Evolutionary conservation across 1,140 invertebrate genomes (phyloP).

Genomic region (Heliconius hermathena): DNA sequence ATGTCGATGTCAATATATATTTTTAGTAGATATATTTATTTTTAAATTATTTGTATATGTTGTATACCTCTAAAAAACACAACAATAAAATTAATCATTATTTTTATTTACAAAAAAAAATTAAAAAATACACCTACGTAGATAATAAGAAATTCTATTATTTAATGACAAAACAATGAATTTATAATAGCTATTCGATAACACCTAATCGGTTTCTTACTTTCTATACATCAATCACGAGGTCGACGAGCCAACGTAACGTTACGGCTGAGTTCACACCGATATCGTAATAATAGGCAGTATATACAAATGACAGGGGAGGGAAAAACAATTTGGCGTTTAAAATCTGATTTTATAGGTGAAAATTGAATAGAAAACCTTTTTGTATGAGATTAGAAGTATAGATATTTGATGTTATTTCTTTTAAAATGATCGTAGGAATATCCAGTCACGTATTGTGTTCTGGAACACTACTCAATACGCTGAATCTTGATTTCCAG

Average conservation of each 20-base stretch:
- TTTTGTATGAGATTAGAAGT: not conserved
- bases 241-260: constrained; percentile 53
- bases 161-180: constrained; percentile 51
- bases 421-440: no score
- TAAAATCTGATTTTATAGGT: constrained; percentile 26
- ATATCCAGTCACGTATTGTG: no score
- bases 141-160: not conserved
- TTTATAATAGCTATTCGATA: constrained; percentile 50
- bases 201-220: constrained; percentile 55
- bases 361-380: constrained; percentile 23
- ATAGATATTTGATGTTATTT: not conserved
- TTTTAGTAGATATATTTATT: no score
- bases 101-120: no score
- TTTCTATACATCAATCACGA: constrained; percentile 75
- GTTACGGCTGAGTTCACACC: constrained; percentile 64
- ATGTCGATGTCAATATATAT: no score
- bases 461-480: no score
- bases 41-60: no score
- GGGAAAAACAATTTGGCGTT: constrained; percentile 47
- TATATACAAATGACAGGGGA: constrained; percentile 55
- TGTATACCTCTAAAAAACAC: no score
- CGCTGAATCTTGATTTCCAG: no score
- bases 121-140: not conserved
- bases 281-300: constrained; percentile 55
- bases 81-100: no score